Evolutionary conservation across 2,797 vertebrate species (phyloP), one percentile per base, ranked within the genome.

Genomic region (Sylvia borin): DNA sequence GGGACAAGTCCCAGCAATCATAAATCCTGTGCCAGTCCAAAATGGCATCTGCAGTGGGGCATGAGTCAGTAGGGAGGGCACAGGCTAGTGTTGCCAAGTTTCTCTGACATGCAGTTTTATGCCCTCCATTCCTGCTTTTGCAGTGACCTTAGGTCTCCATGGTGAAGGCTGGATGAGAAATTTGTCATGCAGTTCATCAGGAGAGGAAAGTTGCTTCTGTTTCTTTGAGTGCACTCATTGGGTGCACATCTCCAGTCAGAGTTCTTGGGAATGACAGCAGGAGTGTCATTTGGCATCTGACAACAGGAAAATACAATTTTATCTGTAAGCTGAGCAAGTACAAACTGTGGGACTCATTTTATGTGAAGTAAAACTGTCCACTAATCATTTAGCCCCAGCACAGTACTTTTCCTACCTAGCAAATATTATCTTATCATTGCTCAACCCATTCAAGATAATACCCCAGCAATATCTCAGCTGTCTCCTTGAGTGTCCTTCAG

Each of bases 401-500:
- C 21, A 65, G 16, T 62, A 40, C 24, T 80, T 81, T 90, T 60
- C 47, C 45, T 88, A 43, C 32, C 48, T 47, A 50, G 58, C 15
- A 86, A 78, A 50, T 78, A 83, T 57, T 57, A 73, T 64, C 83
- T 87, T 40, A 55, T 19, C 42, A 71, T 68, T 88, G 43, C 9
- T 87, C 65, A 94, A 85, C 25, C 32, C 22, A 13, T 76, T 74
- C 65, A 76, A 67, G 40, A 42, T 64, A 73, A 80, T 32, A 36
- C 57, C 43, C 24, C 42, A 85, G 34, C 61, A 94, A 29, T 50
- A 85, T 47, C n/a, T 77, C 53, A 40, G 4, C 34, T 48, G 17
- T 94, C 53, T 83, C 85, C 85, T 92, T 90, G 68, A 88, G 42
- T 10, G n/a, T 77, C 78, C 76, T 95, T 96, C 85, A 90, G 61